Evolutionary conservation across 2,113 vertebrate genomes (phyloP).

Genomic region (Azemiops feae): DNA sequence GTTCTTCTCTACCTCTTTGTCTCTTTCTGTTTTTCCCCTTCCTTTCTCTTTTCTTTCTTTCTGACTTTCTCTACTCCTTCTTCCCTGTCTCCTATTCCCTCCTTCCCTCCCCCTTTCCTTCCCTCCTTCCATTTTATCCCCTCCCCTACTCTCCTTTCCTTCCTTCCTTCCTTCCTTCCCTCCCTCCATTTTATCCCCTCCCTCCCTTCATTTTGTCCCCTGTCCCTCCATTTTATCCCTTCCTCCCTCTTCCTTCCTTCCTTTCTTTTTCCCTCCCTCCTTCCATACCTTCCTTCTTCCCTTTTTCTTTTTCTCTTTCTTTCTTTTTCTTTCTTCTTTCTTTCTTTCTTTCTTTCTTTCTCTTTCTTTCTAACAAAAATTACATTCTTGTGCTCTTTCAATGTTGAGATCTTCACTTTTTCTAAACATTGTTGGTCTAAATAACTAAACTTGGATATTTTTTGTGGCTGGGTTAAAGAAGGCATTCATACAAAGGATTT

Average conservation of each 20-base stretch:
- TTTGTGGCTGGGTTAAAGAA: neutral
- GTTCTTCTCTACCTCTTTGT: neutral
- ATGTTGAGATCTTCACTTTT: neutral
- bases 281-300: rapidly evolving
- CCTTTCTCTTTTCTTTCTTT: no score
- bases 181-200: no score
- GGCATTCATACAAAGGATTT: neutral
- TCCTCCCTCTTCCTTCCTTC: no score
- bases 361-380: neutral
- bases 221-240: no score
- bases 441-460: neutral
- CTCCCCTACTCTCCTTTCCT: no score
- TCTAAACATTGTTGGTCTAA: neutral
- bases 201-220: neutral
- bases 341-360: rapidly evolving
- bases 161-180: no score
- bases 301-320: rapidly evolving
- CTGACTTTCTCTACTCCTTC: neutral
- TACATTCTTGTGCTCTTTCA: neutral
- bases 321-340: neutral
- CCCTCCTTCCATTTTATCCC: no score
- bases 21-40: no score
- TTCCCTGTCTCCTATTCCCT: neutral
- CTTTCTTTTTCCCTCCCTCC: no score
- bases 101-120: neutral